Evolutionary conservation across 2,888 invertebrate genomes (phyloP), one percentile per base, ranked within the genome.

Genomic region (Arrhopalites spinosus): DNA sequence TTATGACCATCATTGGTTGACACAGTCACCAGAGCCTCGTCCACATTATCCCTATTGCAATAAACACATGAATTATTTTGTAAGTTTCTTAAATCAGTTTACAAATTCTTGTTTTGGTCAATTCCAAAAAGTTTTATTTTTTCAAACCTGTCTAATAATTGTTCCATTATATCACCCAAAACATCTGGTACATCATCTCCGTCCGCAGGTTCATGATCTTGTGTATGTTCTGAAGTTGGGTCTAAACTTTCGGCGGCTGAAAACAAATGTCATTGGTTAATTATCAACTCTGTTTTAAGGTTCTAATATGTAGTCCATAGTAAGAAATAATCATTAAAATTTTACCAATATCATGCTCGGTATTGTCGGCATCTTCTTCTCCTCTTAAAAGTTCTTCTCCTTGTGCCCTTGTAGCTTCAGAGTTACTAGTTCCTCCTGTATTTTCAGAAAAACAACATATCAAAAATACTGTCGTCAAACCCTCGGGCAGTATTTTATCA

Each of bases 281-380:
- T n/a, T n/a, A n/a, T n/a, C n/a, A n/a, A n/a, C n/a, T n/a, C n/a
- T n/a, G n/a, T n/a, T n/a, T n/a, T n/a, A n/a, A n/a, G n/a, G n/a
- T n/a, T n/a, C n/a, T n/a, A n/a, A n/a, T n/a, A n/a, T n/a, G n/a
- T n/a, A n/a, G n/a, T n/a, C n/a, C n/a, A n/a, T n/a, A n/a, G n/a
- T n/a, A n/a, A n/a, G n/a, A n/a, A n/a, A n/a, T n/a, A n/a, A n/a
- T n/a, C n/a, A n/a, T n/a, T n/a, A n/a, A n/a, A n/a, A n/a, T n/a
- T n/a, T n/a, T n/a, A n/a, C n/a, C n/a, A n/a, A 36, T 36, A 36
- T 36, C 36, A 36, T 36, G 36, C 78, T 90, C 90, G 0, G 89
- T 89, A 81, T 90, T 90, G 83, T 90, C 90, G 0, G 89, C 86
- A 0, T 89, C 86, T 82, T 90, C 90, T 83, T 90, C 90, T 30